Evolutionary conservation across 2,888 invertebrate species (phyloP).

Genomic region (Idaea straminata): DNA sequence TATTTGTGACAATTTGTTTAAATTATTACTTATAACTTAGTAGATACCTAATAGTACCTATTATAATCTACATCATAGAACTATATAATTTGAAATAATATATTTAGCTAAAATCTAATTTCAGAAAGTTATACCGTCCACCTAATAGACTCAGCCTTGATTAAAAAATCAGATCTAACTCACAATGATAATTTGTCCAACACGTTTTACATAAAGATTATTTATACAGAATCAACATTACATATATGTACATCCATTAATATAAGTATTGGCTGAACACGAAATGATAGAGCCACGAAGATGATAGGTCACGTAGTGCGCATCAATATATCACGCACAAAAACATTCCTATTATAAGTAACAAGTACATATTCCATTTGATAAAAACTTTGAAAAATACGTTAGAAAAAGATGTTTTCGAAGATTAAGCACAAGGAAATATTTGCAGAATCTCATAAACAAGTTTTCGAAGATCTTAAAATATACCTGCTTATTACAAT

Average conservation of each 20-base stretch:
- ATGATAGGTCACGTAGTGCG: constrained; percentile 1
- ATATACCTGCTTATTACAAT: not conserved
- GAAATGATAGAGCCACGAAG: not conserved
- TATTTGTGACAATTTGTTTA: too few species aligned
- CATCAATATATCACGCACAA: not conserved
- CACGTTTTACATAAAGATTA: not conserved
- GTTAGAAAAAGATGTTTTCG: not conserved
- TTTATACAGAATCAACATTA: not conserved
- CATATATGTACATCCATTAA: not conserved
- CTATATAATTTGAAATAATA: too few species aligned
- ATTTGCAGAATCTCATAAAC: not conserved
- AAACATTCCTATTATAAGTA: not conserved
- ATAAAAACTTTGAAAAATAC: not conserved
- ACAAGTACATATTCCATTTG: not conserved
- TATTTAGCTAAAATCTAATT: not conserved
- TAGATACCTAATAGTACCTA: too few species aligned
- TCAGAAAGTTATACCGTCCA: not conserved
- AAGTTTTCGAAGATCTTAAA: not conserved
- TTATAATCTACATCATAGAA: too few species aligned
- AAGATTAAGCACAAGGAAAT: not conserved
- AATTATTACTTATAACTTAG: too few species aligned
- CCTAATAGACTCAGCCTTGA: not conserved
- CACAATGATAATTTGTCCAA: not conserved
- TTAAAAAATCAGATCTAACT: not conserved
- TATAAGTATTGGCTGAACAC: not conserved